Evolutionary conservation across 2,113 vertebrate genomes (phyloP), one percentile per base, ranked within the genome.

Genomic region (Catagonus wagneri): DNA sequence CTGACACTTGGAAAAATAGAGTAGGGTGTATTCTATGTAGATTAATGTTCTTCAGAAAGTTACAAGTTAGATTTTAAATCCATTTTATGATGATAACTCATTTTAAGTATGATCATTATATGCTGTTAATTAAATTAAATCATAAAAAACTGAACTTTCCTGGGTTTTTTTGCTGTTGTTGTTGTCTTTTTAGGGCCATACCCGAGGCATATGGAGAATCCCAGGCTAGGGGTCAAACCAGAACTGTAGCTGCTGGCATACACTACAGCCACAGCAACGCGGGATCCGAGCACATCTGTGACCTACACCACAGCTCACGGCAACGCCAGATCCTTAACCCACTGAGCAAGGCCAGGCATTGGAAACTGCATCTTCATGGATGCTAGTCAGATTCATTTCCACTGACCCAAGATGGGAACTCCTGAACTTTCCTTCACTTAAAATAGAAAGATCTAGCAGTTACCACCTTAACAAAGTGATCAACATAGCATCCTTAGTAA

Each of bases 131-230:
- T 63, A 83, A 89, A 52, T 58, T 68, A 61, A 83, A 83, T 65
- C 27, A 93, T 95, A 96, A 96, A 69, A 44, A 44, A 44, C 34
- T 88, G n/a, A 94, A 75, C n/a, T 83, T 93, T 39, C 44, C 29
- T 90, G 92, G 36, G 75, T 88, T 95, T 13, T 44, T 44, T 44
- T 44, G 4, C 8, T 44, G 44, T n/a, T n/a, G n/a, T n/a, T n/a
- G n/a, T n/a, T n/a, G 44, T 44, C 44, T 44, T 44, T 44, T 44
- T 44, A 44, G 44, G 44, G 44, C 44, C 44, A 8, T 44, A 44
- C 44, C 8, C 5, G 44, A 44, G 44, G 44, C 44, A 44, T 44
- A 44, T 44, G 44, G 44, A 6, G 44, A 8, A 6, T 44, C 44
- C 44, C 44, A 6, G 44, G 44, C 44, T 44, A 44, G 44, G 44